Evolutionary conservation across 2,113 vertebrate species (phyloP).

Genomic region (Dipodomys stephensi): DNA sequence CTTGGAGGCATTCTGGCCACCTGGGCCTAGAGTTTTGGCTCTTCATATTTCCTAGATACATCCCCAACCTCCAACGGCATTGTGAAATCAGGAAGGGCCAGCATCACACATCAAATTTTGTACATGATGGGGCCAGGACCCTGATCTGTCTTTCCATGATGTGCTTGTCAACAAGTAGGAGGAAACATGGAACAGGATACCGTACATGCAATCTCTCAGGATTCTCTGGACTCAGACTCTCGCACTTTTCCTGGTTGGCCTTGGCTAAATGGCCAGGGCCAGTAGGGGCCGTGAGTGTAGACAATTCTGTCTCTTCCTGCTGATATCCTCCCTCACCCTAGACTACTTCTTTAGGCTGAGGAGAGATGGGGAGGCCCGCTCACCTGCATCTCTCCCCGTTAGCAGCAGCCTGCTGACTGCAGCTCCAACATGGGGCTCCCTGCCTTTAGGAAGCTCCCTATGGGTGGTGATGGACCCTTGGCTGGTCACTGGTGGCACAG

Average conservation of each 20-base stretch:
- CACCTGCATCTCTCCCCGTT: neutral
- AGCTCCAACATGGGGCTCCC: fast-evolving
- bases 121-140: neutral
- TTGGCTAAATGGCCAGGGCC: fast-evolving
- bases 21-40: fast-evolving
- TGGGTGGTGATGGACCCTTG: fast-evolving
- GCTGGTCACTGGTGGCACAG: neutral
- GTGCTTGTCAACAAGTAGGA: neutral
- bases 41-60: fast-evolving
- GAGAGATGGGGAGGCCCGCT: neutral
- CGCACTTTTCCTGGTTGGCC: neutral
- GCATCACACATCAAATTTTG: neutral
- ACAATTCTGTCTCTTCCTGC: neutral
- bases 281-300: neutral
- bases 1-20: neutral
- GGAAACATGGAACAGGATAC: too few species aligned
- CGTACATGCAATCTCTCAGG: fast-evolving
- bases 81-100: neutral
- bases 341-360: fast-evolving
- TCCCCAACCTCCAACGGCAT: neutral
- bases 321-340: neutral
- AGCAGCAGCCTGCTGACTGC: fast-evolving
- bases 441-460: neutral
- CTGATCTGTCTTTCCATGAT: too few species aligned
- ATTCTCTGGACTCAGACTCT: fast-evolving